Percentiles rank a stretch among this genome's conserved stretches.
Conservation (phyloP, 1,140 invertebrate genomes). For the Cyphomyrmex costatus region DNA sequence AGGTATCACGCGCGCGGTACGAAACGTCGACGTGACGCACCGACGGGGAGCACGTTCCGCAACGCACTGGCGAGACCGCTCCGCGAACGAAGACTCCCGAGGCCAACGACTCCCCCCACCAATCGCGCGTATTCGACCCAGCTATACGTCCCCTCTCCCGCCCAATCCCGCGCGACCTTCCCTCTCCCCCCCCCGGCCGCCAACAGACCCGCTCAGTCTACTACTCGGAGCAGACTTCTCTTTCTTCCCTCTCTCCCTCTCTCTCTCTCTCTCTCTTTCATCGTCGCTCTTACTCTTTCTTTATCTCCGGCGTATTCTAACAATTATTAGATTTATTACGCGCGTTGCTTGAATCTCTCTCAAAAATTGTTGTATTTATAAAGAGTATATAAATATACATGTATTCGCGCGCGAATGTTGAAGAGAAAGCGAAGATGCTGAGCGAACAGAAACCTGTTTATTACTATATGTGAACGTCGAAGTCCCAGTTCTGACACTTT, state of each 20-base stretch:
- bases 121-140: slow-evolving; percentile 62
- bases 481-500: too few relatives aligned
- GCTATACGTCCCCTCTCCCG: slow-evolving; percentile 54
- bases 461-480: background rate
- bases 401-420: too few relatives aligned
- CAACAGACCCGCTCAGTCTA: background rate
- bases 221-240: background rate
- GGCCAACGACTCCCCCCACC: slow-evolving; percentile 75
- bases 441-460: background rate
- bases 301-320: background rate
- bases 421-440: too few relatives aligned
- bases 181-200: background rate
- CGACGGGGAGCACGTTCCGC: slow-evolving; percentile 61
- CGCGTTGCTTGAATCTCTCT: too few relatives aligned
- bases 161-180: slow-evolving; percentile 33
- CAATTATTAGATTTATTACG: too few relatives aligned
- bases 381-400: too few relatives aligned
- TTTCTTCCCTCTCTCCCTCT: background rate
- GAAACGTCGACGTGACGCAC: background rate
- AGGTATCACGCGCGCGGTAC: slow-evolving; percentile 1
- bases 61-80: slow-evolving; percentile 66
- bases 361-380: too few relatives aligned
- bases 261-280: background rate
- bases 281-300: background rate
- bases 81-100: slow-evolving; percentile 71